Evolutionary conservation across 2,797 vertebrate species (phyloP), one percentile per base, ranked within the genome.

Genomic region (Siniperca undulata): DNA sequence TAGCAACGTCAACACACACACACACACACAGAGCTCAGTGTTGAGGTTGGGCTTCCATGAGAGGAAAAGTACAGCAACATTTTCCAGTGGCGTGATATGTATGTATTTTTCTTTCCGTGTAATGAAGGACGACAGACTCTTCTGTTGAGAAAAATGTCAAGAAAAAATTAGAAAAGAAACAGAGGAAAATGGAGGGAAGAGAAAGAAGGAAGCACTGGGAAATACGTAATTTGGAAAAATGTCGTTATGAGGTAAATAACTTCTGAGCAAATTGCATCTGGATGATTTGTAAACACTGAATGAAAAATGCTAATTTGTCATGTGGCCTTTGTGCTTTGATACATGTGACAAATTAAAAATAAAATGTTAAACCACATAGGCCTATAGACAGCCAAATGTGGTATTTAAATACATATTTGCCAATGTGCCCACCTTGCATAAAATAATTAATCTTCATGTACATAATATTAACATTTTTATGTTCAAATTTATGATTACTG

Each of bases 81-180:
- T 92, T 92, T 93, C 91, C 92, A 91, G 81, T n/a, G 65, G 68
- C 24, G 72, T 81, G 70, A 70, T 66, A 50, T 66, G 24, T 56
- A 38, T 79, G 65, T 61, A 4, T 62, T 74, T 68, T 30, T 60
- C 27, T 70, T 70, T 42, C 12, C 7, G 10, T 77, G 48, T 56
- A 64, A 79, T 53, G 67, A 77, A 24, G 42, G 55, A 77, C 2
- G 42, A 73, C 83, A 77, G 86, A 65, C 74, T 74, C 64, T 19
- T 62, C 14, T 44, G 70, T 78, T 14, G 16, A 30, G 56, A 38
- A 13, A 48, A 55, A 76, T 13, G 72, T 75, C 24, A 52, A 66
- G 48, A 9, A 71, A 64, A 75, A 69, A 38, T 20, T 3, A 22
- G 42, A 80, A 71, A 67, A 6, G 12, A 56, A 80, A 74, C 12